Evolutionary conservation across 2,113 vertebrate genomes (phyloP).

Genomic region (Saccopteryx leptura): DNA sequence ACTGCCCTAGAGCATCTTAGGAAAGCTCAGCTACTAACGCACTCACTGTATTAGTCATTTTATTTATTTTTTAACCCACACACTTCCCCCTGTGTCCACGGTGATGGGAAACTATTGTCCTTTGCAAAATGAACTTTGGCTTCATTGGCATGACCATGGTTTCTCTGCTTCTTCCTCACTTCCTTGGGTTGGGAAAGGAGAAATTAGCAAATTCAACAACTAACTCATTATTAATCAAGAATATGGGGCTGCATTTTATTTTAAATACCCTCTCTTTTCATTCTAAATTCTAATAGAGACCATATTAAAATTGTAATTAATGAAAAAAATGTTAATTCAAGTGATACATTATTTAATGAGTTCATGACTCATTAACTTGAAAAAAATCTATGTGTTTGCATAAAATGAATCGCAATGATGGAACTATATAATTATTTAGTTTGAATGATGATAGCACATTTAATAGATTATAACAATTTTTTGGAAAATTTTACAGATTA

Average conservation of each 20-base stretch:
- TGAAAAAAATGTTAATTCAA: conserved; percentile 67
- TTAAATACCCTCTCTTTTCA: neutral
- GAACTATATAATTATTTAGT: conserved; percentile 66
- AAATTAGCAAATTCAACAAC: conserved; percentile 33
- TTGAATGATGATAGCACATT: conserved; percentile 47
- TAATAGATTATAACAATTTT: conserved; percentile 63
- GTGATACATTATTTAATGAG: conserved; percentile 67
- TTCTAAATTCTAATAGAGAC: neutral
- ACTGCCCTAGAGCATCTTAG: neutral
- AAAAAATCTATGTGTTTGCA: conserved; percentile 64
- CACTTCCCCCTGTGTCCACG: neutral
- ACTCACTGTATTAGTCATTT: neutral
- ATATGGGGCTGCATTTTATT: conserved; percentile 14
- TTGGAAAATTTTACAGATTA: conserved; percentile 56
- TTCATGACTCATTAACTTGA: conserved; percentile 63
- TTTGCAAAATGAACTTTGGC: neutral
- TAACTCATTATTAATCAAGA: conserved; percentile 42
- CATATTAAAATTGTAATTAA: conserved; percentile 72
- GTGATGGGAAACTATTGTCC: neutral
- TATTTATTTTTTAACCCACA: neutral
- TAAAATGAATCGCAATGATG: conserved; percentile 57
- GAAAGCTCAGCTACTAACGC: neutral
- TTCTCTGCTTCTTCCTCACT: neutral
- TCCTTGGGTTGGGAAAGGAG: neutral
- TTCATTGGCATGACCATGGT: too few relatives aligned